phyloP scores from a whole-genome alignment of 2,797 vertebrate species.

The Mallotus villosus region DNA sequence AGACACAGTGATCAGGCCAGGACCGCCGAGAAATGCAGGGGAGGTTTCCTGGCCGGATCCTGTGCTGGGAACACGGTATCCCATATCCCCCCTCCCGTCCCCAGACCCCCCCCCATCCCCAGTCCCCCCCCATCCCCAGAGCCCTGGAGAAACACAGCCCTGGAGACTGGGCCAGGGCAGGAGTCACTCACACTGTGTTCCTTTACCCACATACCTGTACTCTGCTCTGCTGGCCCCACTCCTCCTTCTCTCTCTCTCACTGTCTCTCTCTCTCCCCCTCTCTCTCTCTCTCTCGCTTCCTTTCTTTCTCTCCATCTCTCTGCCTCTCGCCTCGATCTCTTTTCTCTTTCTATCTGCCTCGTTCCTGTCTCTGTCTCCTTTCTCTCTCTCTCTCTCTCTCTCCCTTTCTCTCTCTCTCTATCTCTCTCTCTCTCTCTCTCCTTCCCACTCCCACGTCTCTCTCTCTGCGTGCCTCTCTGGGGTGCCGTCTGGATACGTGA shows the following conservation, averaged over 20 bases:
- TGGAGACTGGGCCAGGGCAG: constrained; percentile 36
- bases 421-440: too few species aligned
- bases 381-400: too few species aligned
- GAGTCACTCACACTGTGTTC: constrained; percentile 60
- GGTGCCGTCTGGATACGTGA: too few species aligned
- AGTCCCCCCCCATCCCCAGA: constrained; percentile 38
- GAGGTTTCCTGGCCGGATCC: constrained; percentile 74
- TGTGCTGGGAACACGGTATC: constrained; percentile 70
- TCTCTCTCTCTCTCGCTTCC: not conserved
- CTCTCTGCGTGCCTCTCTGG: too few species aligned
- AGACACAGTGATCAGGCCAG: constrained; percentile 41
- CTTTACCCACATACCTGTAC: constrained; percentile 61
- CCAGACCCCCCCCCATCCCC: constrained; percentile 18
- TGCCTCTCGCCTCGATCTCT: not conserved
- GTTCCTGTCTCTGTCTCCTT: too few species aligned
- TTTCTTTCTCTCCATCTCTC: not conserved
- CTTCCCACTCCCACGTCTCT: too few species aligned
- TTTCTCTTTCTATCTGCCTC: too few species aligned
- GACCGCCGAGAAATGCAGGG: constrained; percentile 73
- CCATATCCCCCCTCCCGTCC: constrained; percentile 44
- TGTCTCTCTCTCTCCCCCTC: constrained; percentile 2
- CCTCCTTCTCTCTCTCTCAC: constrained; percentile 11
- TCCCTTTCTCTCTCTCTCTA: too few species aligned
- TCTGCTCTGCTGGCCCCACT: constrained; percentile 11
- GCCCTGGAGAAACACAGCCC: constrained; percentile 41